A percentile compares a stretch with the other conserved stretches of the same genome.
Conservation (phyloP, 1,140 invertebrate genomes). For the Heliconius melpomene region DNA sequence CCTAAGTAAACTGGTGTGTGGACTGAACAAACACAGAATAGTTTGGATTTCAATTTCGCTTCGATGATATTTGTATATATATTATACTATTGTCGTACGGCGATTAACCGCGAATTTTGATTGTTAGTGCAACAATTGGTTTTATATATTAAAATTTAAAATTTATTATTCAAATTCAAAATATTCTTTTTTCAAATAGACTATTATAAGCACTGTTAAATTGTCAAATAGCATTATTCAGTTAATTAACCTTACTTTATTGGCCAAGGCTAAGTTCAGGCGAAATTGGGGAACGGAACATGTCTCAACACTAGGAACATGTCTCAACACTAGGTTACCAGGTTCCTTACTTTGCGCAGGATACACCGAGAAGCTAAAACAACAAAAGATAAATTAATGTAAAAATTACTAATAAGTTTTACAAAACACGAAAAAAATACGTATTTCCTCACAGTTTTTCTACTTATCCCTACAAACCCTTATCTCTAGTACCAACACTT, state of each 20-base stretch:
- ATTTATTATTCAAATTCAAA: not conserved
- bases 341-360: too few species aligned
- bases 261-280: too few species aligned
- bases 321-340: too few species aligned
- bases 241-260: too few species aligned
- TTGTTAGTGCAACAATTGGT: not conserved
- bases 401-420: too few species aligned
- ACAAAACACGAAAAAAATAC: not conserved
- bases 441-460: not conserved
- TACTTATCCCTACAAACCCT: not conserved
- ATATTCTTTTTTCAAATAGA: too few species aligned
- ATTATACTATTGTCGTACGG: not conserved
- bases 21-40: constrained; percentile 1
- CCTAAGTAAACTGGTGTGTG: constrained; percentile 11
- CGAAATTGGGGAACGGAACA: too few species aligned
- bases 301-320: too few species aligned
- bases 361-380: too few species aligned
- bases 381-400: too few species aligned
- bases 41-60: constrained; percentile 8
- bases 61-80: not conserved
- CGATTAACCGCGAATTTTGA: not conserved
- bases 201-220: too few species aligned
- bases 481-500: not conserved
- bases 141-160: not conserved
- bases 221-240: too few species aligned